Base-by-base conservation (phyloP, 2,113 vertebrate genomes). In the Ageneiosus marmoratus region DNA sequence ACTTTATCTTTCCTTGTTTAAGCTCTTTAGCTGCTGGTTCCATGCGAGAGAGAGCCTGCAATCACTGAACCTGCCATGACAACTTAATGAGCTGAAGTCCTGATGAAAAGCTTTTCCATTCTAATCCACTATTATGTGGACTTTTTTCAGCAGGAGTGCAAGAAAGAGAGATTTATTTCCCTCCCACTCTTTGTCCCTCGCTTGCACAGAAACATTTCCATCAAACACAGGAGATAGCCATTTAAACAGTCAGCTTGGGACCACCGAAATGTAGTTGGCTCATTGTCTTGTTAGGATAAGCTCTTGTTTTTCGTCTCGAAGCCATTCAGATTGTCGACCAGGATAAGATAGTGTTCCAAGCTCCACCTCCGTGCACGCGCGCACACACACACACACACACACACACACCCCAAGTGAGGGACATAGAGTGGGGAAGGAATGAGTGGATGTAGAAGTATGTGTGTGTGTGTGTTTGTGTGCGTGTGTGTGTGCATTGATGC, bases 271-370 rank as follows among this genome's bases (percentile, higher is more conserved):
- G 78, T 44, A 80, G 84, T 78, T 84, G 86, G 83, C 80, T 82
- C 69, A 37, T 81, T 86, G 78, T 83, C 87, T 86, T 81, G 78
- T 87, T 80, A 86, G 78, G 86, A 87, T 87, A 87, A 87, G 83
- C 73, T 77, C 81, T 80, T 78, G 77, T 77, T 83, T 75, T 82
- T 86, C 72, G 8, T 82, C 84, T 79, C 56, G 46, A 82, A 86
- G 70, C 70, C 62, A 80, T 88, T 84, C 62, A 72, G 77, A 65
- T 51, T 55, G 80, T 55, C 65, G 24, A 82, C 32, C 46, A 15
- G 81, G 56, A 85, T 77, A 70, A 82, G 82, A 84, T 79, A 88
- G 79, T 58, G 74, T 82, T 86, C 84, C 75, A 86, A 82, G 82
- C 70, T 46, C 50, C 80, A 79, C 77, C 69, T 74, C 53, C 44